A percentile compares a stretch with the other conserved stretches of the same genome.
Conservation (phyloP, 2,888 invertebrate genomes). For the Caenorhabditis sp. region DNA sequence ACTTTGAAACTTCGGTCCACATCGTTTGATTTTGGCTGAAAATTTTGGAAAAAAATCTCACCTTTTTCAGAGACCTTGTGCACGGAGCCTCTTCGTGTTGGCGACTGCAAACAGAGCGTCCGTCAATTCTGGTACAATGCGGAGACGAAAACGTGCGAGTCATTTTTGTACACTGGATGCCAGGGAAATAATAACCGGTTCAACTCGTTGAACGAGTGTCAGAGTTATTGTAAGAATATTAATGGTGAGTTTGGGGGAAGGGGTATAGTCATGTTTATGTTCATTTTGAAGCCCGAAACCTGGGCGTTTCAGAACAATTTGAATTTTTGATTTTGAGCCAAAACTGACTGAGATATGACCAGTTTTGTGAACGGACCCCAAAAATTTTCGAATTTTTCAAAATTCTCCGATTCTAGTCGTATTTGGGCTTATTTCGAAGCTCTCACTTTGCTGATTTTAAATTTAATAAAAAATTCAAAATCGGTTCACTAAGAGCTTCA, state of each 20-base stretch:
- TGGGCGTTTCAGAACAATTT: no score
- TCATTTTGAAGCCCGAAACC: neutral
- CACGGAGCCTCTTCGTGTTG: slow-evolving; percentile 73
- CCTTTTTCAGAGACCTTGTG: slow-evolving; percentile 74
- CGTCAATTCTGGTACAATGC: slow-evolving; percentile 76
- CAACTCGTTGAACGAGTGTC: slow-evolving; percentile 75
- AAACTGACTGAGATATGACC: no score
- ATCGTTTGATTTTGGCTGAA: no score
- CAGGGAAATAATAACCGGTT: slow-evolving; percentile 78
- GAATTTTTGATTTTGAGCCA: no score
- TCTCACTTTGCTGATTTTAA: no score
- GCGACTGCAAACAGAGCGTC: slow-evolving; percentile 76
- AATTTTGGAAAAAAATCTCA: neutral
- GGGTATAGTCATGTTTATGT: neutral
- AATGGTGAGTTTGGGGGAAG: slow-evolving; percentile 56
- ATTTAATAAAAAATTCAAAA: no score
- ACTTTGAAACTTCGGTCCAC: neutral
- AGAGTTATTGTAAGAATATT: slow-evolving; percentile 74
- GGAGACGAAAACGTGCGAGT: slow-evolving; percentile 71
- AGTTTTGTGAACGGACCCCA: no score
- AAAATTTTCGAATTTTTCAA: no score
- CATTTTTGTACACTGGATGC: slow-evolving; percentile 73
- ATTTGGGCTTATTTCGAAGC: no score
- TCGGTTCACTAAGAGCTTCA: no score
- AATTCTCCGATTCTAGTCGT: no score